Conservation (phyloP, 2,797 vertebrate species). For the Gymnocypris eckloni region DNA sequence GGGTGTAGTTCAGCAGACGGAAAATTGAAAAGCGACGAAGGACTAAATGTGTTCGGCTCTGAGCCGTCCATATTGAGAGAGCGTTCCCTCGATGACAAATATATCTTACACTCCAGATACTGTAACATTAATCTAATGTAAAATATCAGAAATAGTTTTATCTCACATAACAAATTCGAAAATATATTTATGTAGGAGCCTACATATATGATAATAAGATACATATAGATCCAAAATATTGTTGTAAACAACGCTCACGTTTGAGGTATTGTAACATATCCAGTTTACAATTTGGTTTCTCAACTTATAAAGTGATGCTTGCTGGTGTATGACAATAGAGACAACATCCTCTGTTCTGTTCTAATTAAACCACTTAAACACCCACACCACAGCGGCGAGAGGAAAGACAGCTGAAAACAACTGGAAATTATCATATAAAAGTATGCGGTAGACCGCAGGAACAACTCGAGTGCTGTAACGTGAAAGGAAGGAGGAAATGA, state of each 20-base stretch:
- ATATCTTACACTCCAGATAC: conserved; percentile 38
- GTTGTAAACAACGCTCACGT: background rate
- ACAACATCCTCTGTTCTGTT: conserved; percentile 45
- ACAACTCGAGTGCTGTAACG: conserved; percentile 33
- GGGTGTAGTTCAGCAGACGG: conserved; percentile 36
- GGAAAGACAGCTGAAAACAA: conserved; percentile 36
- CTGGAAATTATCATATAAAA: conserved; percentile 46
- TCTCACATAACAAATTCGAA: background rate
- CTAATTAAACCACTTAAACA: conserved; percentile 58
- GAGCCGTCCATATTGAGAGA: conserved; percentile 34
- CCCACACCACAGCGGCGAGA: conserved; percentile 41
- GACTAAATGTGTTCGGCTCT: conserved; percentile 47
- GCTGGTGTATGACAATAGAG: conserved; percentile 41
- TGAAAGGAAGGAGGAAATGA: conserved; percentile 38
- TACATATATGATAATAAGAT: background rate
- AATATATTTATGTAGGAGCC: background rate
- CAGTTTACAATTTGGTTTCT: background rate
- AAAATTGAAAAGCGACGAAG: conserved; percentile 44
- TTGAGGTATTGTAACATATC: background rate
- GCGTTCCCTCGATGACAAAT: conserved; percentile 30
- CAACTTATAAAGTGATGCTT: conserved; percentile 21
- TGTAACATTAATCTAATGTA: conserved; percentile 28
- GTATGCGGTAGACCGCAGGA: conserved; percentile 21
- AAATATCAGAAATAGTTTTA: conserved; percentile 6
- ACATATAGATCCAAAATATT: background rate